Percentiles rank a stretch among this genome's conserved stretches.
These are phyloP conservation scores for Polypterus bichir DNA, from an alignment of 2,113 vertebrate genomes.

Conservation along the genomic window DNA sequence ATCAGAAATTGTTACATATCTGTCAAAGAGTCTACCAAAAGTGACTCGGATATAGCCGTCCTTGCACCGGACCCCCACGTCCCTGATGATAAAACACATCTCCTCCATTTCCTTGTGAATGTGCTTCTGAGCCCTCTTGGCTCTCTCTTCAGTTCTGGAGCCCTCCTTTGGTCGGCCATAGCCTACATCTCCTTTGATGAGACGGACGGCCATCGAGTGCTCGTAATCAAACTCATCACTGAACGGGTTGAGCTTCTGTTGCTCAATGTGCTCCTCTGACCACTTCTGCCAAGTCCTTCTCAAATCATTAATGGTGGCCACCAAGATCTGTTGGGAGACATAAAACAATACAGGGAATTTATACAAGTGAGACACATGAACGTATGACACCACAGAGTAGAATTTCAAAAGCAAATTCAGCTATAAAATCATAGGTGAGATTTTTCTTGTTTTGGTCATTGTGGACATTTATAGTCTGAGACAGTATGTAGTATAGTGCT, in stretches of 20 bases:
- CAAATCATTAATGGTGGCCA: constrained; percentile 41
- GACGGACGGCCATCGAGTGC: constrained; percentile 49
- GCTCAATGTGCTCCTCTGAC: constrained; percentile 43
- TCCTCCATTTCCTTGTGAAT: constrained; percentile 61
- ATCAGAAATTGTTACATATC: constrained; percentile 63
- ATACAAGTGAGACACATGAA: no score
- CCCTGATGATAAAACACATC: constrained; percentile 58
- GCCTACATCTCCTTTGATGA: constrained; percentile 52
- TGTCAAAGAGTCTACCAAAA: constrained; percentile 58
- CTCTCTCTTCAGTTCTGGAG: constrained; percentile 52
- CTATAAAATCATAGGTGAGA: no score
- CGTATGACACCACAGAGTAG: no score
- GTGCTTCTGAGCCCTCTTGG: constrained; percentile 51
- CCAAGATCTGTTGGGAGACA: constrained; percentile 38
- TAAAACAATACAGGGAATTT: no score
- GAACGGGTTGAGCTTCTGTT: constrained; percentile 64
- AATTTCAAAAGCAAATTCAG: no score
- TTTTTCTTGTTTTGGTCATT: no score
- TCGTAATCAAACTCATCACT: constrained; percentile 60
- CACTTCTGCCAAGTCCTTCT: constrained; percentile 54
- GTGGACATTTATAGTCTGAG: no score
- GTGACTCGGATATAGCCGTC: constrained; percentile 33
- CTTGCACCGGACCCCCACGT: constrained; percentile 40
- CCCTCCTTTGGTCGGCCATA: constrained; percentile 61
- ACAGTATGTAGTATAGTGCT: no score